phyloP scores from a whole-genome alignment of 2,888 invertebrate species.

The Mythimna pallens region DNA sequence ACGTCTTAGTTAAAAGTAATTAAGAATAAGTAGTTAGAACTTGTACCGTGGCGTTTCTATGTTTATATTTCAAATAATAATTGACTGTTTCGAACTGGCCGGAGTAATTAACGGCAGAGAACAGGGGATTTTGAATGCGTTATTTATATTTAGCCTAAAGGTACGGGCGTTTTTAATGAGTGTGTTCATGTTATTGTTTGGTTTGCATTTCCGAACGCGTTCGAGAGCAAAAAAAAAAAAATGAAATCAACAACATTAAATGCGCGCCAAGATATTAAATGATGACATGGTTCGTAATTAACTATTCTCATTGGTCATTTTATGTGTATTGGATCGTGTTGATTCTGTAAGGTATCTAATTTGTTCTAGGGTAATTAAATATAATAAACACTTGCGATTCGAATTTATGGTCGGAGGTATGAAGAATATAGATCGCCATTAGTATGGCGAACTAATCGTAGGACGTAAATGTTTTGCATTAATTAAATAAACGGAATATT shows the following conservation, averaged over 20 bases:
- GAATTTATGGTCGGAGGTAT: conserved; percentile 15
- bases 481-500: conserved; percentile 7
- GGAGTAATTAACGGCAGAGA: conserved; percentile 85
- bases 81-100: conserved; percentile 81
- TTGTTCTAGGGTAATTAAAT: conserved; percentile 38
- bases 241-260: conserved; percentile 47
- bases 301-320: conserved; percentile 37
- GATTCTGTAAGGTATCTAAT: conserved; percentile 31
- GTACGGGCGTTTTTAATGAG: conserved; percentile 70
- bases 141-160: conserved; percentile 78
- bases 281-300: conserved; percentile 24
- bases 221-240: conserved; percentile 31
- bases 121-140: conserved; percentile 68
- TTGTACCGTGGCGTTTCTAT: conserved; percentile 76
- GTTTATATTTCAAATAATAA: conserved; percentile 79
- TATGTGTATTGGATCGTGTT: conserved; percentile 31
- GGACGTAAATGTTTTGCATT: conserved; percentile 21
- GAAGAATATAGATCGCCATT: conserved; percentile 7
- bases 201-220: conserved; percentile 56
- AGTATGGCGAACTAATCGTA: conserved; percentile 21
- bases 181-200: conserved; percentile 62
- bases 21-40: conserved; percentile 86
- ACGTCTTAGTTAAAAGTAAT: conserved; percentile 89
- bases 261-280: conserved; percentile 40
- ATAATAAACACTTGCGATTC: conserved; percentile 26